Conservation (phyloP, 2,888 invertebrate species). For the Prosopocoilus inquinatus region DNA sequence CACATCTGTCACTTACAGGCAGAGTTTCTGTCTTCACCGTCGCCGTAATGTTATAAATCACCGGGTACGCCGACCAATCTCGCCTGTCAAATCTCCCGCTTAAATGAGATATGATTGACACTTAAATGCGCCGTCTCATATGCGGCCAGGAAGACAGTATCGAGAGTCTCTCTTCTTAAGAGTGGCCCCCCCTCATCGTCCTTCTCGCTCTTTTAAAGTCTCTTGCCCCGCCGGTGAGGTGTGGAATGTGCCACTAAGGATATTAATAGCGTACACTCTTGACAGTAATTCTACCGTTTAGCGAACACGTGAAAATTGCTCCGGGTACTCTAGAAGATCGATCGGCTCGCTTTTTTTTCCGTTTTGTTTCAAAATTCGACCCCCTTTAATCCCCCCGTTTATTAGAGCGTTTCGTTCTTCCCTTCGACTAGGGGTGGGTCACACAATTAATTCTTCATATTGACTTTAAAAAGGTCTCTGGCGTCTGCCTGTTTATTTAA, state of each 20-base stretch:
- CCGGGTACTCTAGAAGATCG: slow-evolving; percentile 10
- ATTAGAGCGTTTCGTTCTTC: no score
- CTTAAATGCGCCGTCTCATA: slow-evolving; percentile 44
- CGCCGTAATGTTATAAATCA: slow-evolving; percentile 46
- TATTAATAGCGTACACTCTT: slow-evolving; percentile 26
- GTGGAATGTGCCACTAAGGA: slow-evolving; percentile 25
- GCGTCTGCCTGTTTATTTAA: no score
- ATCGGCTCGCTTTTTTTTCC: not conserved
- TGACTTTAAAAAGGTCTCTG: no score
- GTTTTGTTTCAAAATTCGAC: not conserved
- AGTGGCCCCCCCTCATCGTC: not conserved
- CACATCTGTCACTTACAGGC: slow-evolving; percentile 48
- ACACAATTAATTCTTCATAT: no score
- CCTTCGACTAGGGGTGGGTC: no score
- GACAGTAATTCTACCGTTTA: slow-evolving; percentile 31
- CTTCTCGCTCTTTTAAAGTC: not conserved
- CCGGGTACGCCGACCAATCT: slow-evolving; percentile 43
- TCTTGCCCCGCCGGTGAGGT: slow-evolving; percentile 16
- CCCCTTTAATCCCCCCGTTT: not conserved
- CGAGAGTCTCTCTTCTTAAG: not conserved
- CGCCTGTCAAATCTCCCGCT: slow-evolving; percentile 46
- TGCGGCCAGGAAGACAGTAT: slow-evolving; percentile 12
- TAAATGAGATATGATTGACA: slow-evolving; percentile 52
- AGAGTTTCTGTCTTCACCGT: slow-evolving; percentile 45
- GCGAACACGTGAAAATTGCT: slow-evolving; percentile 29